A percentile compares a stretch with the other conserved stretches of the same genome.
These are phyloP conservation scores for Chloroclysta siterata DNA, from an alignment of 2,888 invertebrate species.

Conservation along the genomic window DNA sequence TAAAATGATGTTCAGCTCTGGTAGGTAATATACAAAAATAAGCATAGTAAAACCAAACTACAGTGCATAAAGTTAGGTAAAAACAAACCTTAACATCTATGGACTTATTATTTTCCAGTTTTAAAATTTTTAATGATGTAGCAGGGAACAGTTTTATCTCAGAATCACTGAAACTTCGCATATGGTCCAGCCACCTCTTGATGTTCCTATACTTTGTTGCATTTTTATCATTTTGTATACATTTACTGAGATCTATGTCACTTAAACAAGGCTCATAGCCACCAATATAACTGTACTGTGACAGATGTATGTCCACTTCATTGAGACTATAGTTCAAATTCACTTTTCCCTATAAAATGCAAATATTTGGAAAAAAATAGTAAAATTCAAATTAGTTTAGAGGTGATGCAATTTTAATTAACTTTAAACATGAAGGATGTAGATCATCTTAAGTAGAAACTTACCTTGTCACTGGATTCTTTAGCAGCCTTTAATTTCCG, in stretches of 20 bases:
- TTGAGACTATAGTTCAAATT: slow-evolving; percentile 56
- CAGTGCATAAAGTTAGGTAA: slow-evolving; percentile 33
- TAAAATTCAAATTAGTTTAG: background rate
- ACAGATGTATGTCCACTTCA: slow-evolving; percentile 75
- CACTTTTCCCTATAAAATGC: slow-evolving; percentile 66
- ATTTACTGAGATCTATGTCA: slow-evolving; percentile 74
- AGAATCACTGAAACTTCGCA: slow-evolving; percentile 83
- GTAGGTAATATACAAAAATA: slow-evolving; percentile 14
- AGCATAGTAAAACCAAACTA: slow-evolving; percentile 32
- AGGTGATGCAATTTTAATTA: slow-evolving; percentile 51
- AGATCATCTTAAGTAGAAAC: slow-evolving; percentile 36
- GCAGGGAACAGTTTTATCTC: slow-evolving; percentile 77
- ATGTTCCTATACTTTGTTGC: slow-evolving; percentile 75
- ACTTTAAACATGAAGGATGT: background rate
- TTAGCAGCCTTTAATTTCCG: slow-evolving; percentile 92
- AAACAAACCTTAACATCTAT: slow-evolving; percentile 69
- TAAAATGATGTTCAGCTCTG: slow-evolving; percentile 23
- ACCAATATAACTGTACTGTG: slow-evolving; percentile 83
- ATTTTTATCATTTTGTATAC: slow-evolving; percentile 59
- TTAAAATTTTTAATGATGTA: slow-evolving; percentile 52
- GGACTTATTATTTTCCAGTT: slow-evolving; percentile 52
- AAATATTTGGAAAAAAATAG: slow-evolving; percentile 31
- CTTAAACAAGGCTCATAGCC: slow-evolving; percentile 82
- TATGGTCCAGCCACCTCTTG: slow-evolving; percentile 86
- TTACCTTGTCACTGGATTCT: slow-evolving; percentile 91